phyloP scores from a whole-genome alignment of 2,888 invertebrate genomes.

The Platycheirus rosarum region DNA sequence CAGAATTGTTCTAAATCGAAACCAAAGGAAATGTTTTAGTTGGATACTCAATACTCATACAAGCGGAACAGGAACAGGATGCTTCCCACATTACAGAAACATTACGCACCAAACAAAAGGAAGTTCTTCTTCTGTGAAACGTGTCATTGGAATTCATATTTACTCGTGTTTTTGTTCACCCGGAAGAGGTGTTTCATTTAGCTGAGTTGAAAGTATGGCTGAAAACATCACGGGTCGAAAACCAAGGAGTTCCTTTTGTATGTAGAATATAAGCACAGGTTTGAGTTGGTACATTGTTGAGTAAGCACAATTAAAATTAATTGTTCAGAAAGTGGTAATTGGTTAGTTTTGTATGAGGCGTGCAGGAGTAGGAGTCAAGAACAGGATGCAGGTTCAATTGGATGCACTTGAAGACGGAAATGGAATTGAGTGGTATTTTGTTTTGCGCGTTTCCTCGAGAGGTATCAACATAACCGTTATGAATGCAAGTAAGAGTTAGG shows the following conservation, averaged over 20 bases:
- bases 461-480: background rate
- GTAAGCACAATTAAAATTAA: constrained; percentile 36
- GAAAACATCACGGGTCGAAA: background rate
- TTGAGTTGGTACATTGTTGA: background rate
- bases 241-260: background rate
- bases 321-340: constrained; percentile 45
- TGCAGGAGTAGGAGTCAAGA: background rate
- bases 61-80: background rate
- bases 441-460: background rate
- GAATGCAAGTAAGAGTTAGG: too few species aligned
- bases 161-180: constrained; percentile 10
- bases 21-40: constrained; percentile 7
- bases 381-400: constrained; percentile 6
- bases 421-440: background rate
- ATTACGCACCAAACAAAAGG: constrained; percentile 1
- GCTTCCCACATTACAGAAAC: background rate
- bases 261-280: too few species aligned
- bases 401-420: background rate
- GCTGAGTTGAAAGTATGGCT: background rate
- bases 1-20: constrained; percentile 12
- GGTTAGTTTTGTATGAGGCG: constrained; percentile 19
- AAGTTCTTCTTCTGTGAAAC: background rate
- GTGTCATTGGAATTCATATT: constrained; percentile 29
- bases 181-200: constrained; percentile 24
- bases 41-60: background rate